A percentile compares a stretch with the other conserved stretches of the same genome.
These are phyloP conservation scores for Heliconius sara DNA, from an alignment of 2,888 invertebrate species.

Conservation along the genomic window DNA sequence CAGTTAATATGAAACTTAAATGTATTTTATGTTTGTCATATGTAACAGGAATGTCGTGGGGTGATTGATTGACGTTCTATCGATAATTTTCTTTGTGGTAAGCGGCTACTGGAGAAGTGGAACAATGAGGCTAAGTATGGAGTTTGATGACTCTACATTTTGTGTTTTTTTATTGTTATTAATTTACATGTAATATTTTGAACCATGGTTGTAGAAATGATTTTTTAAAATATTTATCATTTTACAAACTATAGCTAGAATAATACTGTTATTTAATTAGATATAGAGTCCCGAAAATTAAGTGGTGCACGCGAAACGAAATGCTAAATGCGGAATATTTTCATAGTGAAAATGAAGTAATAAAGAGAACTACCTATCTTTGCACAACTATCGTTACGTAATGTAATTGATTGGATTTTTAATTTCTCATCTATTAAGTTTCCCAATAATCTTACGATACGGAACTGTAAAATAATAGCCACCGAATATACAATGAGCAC, in stretches of 20 bases:
- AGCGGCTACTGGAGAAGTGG: constrained; percentile 62
- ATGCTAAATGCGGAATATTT: too few relatives aligned
- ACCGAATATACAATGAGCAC: constrained; percentile 37
- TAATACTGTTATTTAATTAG: not conserved
- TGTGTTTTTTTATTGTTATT: not conserved
- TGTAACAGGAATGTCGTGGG: constrained; percentile 49
- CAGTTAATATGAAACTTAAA: constrained; percentile 52
- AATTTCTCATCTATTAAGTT: not conserved
- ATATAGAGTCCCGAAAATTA: not conserved
- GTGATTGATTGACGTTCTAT: constrained; percentile 71
- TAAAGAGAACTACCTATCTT: not conserved
- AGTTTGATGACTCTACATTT: constrained; percentile 21
- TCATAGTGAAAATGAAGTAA: too few relatives aligned
- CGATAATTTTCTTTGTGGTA: constrained; percentile 68
- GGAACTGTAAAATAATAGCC: constrained; percentile 22
- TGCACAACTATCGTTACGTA: not conserved
- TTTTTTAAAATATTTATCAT: not conserved
- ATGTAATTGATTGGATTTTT: not conserved
- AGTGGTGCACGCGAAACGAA: too few relatives aligned
- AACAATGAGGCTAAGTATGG: constrained; percentile 34
- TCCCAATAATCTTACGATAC: not conserved
- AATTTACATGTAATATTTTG: constrained; percentile 17
- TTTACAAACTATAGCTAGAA: not conserved
- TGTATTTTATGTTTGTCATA: constrained; percentile 48
- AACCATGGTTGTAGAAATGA: not conserved